Evolutionary conservation across 2,113 vertebrate genomes (phyloP), one percentile per base, ranked within the genome.

Genomic region (Salvelinus alpinus): DNA sequence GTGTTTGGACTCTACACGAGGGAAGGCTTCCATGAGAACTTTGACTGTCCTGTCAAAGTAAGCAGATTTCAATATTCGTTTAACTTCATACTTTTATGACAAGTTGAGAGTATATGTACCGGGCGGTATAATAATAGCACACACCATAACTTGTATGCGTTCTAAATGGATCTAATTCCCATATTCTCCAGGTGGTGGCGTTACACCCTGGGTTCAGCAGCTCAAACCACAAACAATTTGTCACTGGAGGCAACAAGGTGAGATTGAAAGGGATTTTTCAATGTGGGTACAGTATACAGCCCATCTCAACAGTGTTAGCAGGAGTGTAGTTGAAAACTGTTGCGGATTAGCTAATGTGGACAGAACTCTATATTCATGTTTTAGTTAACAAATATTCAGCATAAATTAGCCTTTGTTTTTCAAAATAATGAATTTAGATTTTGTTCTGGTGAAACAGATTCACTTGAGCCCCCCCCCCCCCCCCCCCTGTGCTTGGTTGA

Each of bases 41-140:
- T 99, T 88, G 97, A 99, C 93, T 98, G 96, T 88, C 97, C 97
- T 79, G 94, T 99, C 91, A 99, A 99, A 94, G 98, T 98, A 94
- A 94, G 95, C 84, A 74, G 62, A 25, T 65, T 0, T 59, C 34
- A 6, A 16, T 74, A 18, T 64, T 47, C 11, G 57, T 62, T 60
- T 72, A 9, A 44, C 9, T 11, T 44, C 38, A 44, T 44, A 11
- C 38, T 44, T 44, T 44, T 44, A 44, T 44, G 38, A 44, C 38
- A 44, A 44, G 38, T 12, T 44, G 38, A 44, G 38, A 44, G 38
- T 12, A 44, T 44, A 44, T 44, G 24, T 34, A 70, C 22, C 4
- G 12, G 22, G 13, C 18, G 14, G 6, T 25, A 25, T 25, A 31
- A 66, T 16, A 13, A 27, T 16, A 18, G 5, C 11, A 11, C 69